Evolutionary conservation across 2,797 vertebrate genomes (phyloP).

Genomic region (Falco naumanni): DNA sequence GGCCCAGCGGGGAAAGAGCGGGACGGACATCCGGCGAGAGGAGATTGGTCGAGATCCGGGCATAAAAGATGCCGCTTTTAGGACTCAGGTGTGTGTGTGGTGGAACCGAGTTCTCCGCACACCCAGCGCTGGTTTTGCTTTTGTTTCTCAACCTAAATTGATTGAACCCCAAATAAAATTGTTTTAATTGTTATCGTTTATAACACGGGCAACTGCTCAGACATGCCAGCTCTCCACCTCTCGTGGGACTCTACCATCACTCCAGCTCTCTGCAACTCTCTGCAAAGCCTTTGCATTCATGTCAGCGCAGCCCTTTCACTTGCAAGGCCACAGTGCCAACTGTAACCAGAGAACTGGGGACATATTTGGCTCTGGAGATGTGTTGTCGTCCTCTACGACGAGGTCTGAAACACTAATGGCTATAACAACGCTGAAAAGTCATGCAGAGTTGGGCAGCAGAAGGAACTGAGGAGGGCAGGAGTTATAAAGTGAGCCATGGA

Average conservation of each 20-base stretch:
- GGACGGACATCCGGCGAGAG: too few relatives aligned
- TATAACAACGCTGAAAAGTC: background rate
- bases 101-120: too few relatives aligned
- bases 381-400: fast-evolving
- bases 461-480: background rate
- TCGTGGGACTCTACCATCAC: background rate
- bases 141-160: too few relatives aligned
- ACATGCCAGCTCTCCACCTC: background rate
- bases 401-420: background rate
- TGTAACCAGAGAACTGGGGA: background rate
- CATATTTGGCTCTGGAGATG: background rate
- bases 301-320: background rate
- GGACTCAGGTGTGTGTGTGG: too few relatives aligned
- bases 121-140: too few relatives aligned
- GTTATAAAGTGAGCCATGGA: background rate
- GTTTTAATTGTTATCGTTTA: too few relatives aligned
- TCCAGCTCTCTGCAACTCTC: background rate
- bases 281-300: background rate
- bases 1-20: too few relatives aligned
- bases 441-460: background rate
- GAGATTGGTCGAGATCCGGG: too few relatives aligned
- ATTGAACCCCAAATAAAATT: too few relatives aligned
- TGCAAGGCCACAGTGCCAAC: background rate
- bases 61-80: too few relatives aligned
- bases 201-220: background rate